A percentile compares a stretch with the other conserved stretches of the same genome.
These are phyloP conservation scores for Teleogryllus oceanicus DNA, from an alignment of 2,888 invertebrate genomes.

Conservation along the genomic window DNA sequence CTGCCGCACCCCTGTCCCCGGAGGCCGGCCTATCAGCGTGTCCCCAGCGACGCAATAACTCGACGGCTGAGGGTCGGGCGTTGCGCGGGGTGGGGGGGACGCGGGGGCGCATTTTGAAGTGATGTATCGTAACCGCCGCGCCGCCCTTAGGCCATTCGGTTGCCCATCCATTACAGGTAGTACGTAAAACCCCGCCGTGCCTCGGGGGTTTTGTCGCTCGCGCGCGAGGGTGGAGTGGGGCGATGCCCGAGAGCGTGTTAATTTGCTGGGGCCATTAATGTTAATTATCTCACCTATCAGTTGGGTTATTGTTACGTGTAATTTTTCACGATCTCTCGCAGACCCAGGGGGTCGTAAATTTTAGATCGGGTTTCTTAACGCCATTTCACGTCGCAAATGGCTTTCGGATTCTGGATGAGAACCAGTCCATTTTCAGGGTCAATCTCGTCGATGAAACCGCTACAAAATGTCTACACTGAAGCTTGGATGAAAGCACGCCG, in stretches of 20 bases:
- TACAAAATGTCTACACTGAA: too few relatives aligned
- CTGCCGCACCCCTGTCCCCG: neutral
- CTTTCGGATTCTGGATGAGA: too few relatives aligned
- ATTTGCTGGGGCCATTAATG: neutral
- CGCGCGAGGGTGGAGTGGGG: neutral
- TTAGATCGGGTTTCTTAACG: too few relatives aligned
- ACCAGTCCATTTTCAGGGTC: too few relatives aligned
- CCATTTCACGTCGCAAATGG: too few relatives aligned
- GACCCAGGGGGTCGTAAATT: too few relatives aligned
- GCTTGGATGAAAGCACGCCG: too few relatives aligned
- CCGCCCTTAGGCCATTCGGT: neutral
- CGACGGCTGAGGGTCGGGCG: neutral
- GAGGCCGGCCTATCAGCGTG: neutral
- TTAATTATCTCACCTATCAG: too few relatives aligned
- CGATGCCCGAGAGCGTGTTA: neutral
- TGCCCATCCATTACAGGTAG: neutral
- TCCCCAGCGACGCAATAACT: slow-evolving; percentile 5
- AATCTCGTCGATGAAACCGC: too few relatives aligned
- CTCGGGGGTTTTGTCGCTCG: neutral
- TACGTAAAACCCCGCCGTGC: neutral
- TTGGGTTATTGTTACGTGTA: too few relatives aligned
- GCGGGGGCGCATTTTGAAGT: neutral
- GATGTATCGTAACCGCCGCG: neutral
- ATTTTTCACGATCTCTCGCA: too few relatives aligned
- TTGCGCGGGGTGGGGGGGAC: neutral